phyloP scores from a whole-genome alignment of 2,888 invertebrate species.

The Heliconius sara region DNA sequence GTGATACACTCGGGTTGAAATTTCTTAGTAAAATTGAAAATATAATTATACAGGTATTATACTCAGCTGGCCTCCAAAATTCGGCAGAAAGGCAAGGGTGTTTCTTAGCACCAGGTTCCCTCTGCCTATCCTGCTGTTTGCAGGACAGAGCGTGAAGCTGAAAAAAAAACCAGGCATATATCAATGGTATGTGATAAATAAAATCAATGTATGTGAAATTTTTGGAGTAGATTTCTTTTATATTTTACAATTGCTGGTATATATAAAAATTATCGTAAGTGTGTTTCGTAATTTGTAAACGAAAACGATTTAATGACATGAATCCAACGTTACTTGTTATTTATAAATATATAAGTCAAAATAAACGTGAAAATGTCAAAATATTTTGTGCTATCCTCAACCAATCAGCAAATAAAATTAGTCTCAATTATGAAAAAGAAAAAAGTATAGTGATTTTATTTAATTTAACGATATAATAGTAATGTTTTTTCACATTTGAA shows the following conservation, averaged over 20 bases:
- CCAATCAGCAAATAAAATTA: not conserved
- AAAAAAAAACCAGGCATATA: no score
- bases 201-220: no score
- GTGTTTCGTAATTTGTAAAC: not conserved
- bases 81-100: no score
- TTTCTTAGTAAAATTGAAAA: not conserved
- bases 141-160: no score
- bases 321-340: not conserved
- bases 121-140: no score
- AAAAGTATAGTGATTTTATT: not conserved
- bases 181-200: not conserved
- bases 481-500: no score
- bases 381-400: not conserved
- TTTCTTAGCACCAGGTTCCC: no score
- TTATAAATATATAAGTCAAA: not conserved
- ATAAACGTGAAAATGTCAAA: conserved; percentile 8
- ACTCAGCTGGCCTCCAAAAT: no score
- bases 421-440: not conserved
- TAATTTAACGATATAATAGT: not conserved
- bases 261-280: not conserved
- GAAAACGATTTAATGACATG: not conserved
- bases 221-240: not conserved
- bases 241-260: not conserved
- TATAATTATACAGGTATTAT: not conserved
- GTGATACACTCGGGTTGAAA: conserved; percentile 13